Conservation (phyloP, 2,113 vertebrate species). For the Arenaria interpres region DNA sequence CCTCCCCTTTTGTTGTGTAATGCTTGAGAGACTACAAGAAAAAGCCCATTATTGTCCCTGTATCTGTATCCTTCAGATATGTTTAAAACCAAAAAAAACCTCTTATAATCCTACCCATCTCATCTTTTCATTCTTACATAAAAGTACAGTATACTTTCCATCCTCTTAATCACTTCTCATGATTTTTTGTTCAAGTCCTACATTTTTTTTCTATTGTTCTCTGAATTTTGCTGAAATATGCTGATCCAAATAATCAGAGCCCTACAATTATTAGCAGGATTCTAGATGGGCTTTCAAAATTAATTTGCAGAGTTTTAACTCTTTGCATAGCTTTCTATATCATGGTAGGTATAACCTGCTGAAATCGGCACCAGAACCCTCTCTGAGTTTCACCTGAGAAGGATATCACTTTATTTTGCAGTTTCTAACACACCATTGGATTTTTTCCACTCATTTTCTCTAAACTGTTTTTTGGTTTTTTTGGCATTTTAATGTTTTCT, state of each 20-base stretch:
- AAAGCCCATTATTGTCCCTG: background rate
- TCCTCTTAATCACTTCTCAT: background rate
- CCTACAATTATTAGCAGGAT: background rate
- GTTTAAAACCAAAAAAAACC: background rate
- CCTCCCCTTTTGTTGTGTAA: background rate
- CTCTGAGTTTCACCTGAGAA: background rate
- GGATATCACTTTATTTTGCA: background rate
- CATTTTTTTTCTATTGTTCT: background rate
- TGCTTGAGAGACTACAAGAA: background rate
- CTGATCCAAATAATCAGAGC: background rate
- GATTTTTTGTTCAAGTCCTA: background rate
- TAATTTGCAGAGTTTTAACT: background rate
- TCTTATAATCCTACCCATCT: background rate
- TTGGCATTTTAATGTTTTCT: background rate
- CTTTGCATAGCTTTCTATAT: background rate
- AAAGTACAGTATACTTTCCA: background rate
- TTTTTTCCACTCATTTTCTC: background rate
- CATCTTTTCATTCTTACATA: background rate
- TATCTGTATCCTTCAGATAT: background rate
- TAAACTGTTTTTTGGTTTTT: background rate
- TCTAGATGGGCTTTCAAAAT: background rate
- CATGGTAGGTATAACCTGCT: background rate
- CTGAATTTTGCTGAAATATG: background rate
- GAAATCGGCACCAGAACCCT: background rate
- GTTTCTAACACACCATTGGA: background rate